Conservation (phyloP, 2,888 invertebrate species). For the Ligdia adustata region DNA sequence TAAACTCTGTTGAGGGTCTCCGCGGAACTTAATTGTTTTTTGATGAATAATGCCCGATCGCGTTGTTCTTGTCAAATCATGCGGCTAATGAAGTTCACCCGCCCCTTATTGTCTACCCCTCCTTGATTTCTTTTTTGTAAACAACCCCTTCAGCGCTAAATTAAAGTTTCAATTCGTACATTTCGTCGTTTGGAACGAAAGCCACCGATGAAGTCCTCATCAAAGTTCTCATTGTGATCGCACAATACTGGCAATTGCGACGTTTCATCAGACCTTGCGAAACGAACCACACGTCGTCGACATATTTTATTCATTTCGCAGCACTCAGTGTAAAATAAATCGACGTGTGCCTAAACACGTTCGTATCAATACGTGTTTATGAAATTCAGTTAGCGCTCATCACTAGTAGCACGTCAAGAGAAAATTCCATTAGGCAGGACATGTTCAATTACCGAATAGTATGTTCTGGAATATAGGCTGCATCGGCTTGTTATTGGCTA, state of each 20-base stretch:
- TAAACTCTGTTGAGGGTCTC: conserved; percentile 45
- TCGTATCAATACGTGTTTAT: conserved; percentile 10
- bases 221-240: conserved; percentile 60
- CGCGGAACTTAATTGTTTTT: conserved; percentile 70
- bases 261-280: conserved; percentile 33
- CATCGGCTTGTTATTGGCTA: conserved; percentile 45
- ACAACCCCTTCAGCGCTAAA: conserved; percentile 20
- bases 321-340: conserved; percentile 7
- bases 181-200: conserved; percentile 19
- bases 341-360: conserved; percentile 9
- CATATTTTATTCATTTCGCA: conserved; percentile 23
- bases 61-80: conserved; percentile 74
- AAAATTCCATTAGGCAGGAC: conserved; percentile 71
- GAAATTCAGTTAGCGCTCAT: conserved; percentile 24
- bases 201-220: conserved; percentile 53
- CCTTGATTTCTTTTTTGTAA: conserved; percentile 32
- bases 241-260: conserved; percentile 67
- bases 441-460: conserved; percentile 71
- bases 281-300: conserved; percentile 22
- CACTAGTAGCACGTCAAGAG: conserved; percentile 43
- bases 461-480: conserved; percentile 38
- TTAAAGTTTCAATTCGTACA: conserved; percentile 25
- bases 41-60: conserved; percentile 67
- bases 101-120: conserved; percentile 40
- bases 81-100: conserved; percentile 69